A percentile compares a stretch with the other conserved stretches of the same genome.
Evolutionary conservation across 2,113 vertebrate species (phyloP).

Genomic region (Xiphias gladius): DNA sequence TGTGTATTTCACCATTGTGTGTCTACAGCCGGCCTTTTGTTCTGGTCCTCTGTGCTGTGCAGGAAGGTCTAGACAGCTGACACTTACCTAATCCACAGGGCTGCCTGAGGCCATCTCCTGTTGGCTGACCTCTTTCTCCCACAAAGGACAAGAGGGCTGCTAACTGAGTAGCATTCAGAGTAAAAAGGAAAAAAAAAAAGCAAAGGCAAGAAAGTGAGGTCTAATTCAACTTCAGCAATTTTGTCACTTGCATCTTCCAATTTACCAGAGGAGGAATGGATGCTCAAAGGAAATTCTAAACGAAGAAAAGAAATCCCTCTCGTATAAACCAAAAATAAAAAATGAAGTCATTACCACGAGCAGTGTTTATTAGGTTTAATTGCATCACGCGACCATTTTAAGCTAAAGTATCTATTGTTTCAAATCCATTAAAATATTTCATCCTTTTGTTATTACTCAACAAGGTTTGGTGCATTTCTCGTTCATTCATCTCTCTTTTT

Average conservation of each 20-base stretch:
- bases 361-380: too few species aligned
- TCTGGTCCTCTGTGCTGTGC: slow-evolving; percentile 55
- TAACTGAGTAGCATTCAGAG: background rate
- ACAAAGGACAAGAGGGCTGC: background rate
- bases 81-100: slow-evolving; percentile 68
- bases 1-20: slow-evolving; percentile 61
- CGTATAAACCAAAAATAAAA: background rate
- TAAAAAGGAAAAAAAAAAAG: background rate
- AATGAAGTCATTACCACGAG: too few species aligned
- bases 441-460: too few species aligned
- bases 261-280: too few species aligned
- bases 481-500: background rate
- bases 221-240: background rate
- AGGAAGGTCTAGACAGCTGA: slow-evolving; percentile 73
- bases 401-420: background rate
- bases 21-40: slow-evolving; percentile 64
- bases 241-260: background rate
- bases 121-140: slow-evolving; percentile 50
- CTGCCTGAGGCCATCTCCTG: slow-evolving; percentile 51
- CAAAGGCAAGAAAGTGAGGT: background rate
- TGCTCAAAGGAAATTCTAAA: background rate
- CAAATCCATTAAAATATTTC: background rate
- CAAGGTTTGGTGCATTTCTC: background rate
- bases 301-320: background rate
- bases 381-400: background rate